Base-by-base conservation (phyloP, 2,888 invertebrate genomes). In the Melolontha melolontha region DNA sequence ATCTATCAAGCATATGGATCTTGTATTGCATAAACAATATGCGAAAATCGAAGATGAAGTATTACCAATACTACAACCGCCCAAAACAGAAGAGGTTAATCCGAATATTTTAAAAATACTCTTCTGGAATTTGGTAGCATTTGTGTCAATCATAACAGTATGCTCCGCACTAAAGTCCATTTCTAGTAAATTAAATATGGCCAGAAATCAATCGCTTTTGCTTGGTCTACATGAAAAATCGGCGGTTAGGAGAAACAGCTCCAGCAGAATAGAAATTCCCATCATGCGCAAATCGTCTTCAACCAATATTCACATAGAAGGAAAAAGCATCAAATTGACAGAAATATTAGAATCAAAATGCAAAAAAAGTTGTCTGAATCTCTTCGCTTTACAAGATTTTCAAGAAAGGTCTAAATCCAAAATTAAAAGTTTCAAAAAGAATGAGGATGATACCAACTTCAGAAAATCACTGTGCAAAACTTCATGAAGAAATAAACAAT, bases 401-500 rank as follows among this genome's bases (percentile, higher is more conserved):
- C 47, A 49, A 6, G 47, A 17, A 6, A 42, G 34, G 39, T 29
- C 44, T 16, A 62, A 52, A 41, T 29, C 12, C 14, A 16, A 27
- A 29, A 42, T 12, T n/a, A 52, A 62, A 42, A 41, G 22, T 42
- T 39, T 7, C 8, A 6, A 67, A 65, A 39, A 68, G 40, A 42
- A 42, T 62, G 4, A 49, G 54, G 49, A 65, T 65, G 11, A 54
- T 64, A 22, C 50, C 41, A n/a, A 39, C 51, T 2, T 62, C 72
- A 47, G 70, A 69, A 52, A 59, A 62, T 27, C 70, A 77, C 54
- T 76, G 76, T 67, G 70, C 72, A 1, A 78, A 75, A 66, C 69
- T 80, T 10, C 74, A 76, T 16, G 78, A 78, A 55, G 80, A 81
- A 68, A 75, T 81, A 66, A 67, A 78, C 10, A 71, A 71, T 14